Base-by-base conservation (phyloP, 2,113 vertebrate species). In the Ophiodon elongatus region DNA sequence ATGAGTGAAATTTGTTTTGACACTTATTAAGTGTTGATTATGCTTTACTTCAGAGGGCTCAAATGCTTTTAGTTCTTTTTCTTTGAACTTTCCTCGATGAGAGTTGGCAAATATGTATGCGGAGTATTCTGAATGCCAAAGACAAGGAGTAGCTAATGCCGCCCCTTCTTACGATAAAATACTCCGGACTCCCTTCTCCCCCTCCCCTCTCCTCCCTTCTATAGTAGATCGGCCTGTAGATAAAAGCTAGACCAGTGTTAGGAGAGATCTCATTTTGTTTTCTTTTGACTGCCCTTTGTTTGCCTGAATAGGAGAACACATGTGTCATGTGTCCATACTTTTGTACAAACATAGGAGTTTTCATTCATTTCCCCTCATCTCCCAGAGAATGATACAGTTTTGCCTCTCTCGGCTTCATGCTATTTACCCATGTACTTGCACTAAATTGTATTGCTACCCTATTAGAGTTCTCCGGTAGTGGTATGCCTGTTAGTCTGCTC, bases 101-200 rank as follows among this genome's bases (percentile, higher is more conserved):
- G 98, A 99, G 98, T 97, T 97, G 98, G 98, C 98, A 99, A 99
- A 97, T 99, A 99, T 99, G 98, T 97, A 97, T 93, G 95, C 85
- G 87, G 96, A 98, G 94, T 97, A 98, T 97, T 97, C 95, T 97
- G 97, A 97, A 98, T 97, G 97, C 96, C 94, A 94, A 96, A 96
- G 96, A 96, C 95, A 98, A 96, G 96, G 96, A 95, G 94, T 95
- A 97, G 97, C 96, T 95, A 95, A 93, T 95, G 95, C 96, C 96
- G 94, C 96, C 95, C 94, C 96, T 97, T 95, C 96, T 97, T 95
- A 95, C 93, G 94, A 94, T 29, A 96, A 94, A 96, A 97, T 97
- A 98, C 95, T 97, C 95, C 94, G 95, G 95, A 91, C 94, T 93
- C 89, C 92, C 84, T 43, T 63, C 52, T 31, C 94, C 94, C 81